Evolutionary conservation across 2,888 invertebrate species (phyloP).

Genomic region (Monoplex corrugatus): DNA sequence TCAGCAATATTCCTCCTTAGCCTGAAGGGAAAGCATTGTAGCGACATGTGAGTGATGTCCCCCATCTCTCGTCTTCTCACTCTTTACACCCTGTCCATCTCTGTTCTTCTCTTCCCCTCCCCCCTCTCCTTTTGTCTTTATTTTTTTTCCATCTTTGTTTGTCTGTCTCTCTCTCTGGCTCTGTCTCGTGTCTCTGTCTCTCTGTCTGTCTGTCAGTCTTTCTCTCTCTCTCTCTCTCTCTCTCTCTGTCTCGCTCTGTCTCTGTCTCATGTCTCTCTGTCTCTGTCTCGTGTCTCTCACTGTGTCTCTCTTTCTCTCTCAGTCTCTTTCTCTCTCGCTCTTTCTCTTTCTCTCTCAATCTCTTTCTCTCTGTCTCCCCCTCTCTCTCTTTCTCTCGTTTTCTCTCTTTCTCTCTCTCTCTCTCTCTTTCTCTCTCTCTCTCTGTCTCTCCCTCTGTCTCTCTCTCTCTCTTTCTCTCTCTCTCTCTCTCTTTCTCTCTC

Average conservation of each 20-base stretch:
- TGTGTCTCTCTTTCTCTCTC: neutral
- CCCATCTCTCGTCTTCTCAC: too few species aligned
- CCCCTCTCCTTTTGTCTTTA: too few species aligned
- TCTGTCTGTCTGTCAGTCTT: neutral
- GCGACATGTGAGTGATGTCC: too few species aligned
- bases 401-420: neutral
- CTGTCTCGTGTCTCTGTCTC: too few species aligned
- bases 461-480: neutral
- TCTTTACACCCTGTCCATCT: too few species aligned
- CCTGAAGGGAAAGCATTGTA: too few species aligned
- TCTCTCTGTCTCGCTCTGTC: neutral
- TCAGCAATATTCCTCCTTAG: too few species aligned
- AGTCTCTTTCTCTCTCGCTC: neutral
- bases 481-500: neutral
- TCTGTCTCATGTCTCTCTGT: neutral
- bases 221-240: slow-evolving; percentile 13
- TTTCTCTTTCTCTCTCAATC: neutral
- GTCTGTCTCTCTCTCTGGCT: neutral
- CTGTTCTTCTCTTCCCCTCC: too few species aligned
- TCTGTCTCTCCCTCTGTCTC: neutral
- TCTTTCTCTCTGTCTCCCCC: neutral
- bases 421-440: neutral
- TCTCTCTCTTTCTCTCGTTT: neutral
- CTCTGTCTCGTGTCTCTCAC: neutral
- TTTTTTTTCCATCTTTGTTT: too few species aligned